Evolutionary conservation across 2,888 invertebrate species (phyloP), one percentile per base, ranked within the genome.

Genomic region (Phasia obesa): DNA sequence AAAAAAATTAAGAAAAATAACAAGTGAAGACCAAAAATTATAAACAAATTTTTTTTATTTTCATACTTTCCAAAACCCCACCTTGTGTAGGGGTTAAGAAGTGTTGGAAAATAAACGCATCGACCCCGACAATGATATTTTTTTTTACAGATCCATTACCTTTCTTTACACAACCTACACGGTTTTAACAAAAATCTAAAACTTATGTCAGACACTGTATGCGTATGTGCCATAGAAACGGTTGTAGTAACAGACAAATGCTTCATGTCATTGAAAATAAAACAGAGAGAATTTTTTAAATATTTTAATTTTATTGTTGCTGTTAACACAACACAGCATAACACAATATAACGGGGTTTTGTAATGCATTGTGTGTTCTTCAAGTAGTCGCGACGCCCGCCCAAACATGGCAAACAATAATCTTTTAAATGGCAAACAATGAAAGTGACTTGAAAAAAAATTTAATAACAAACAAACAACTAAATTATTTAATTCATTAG

Each of bases 401-500:
- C 59, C 53, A 60, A 64, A 79, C 38, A 44, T 53, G 70, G 65
- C 51, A 11, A 47, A 55, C 23, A 57, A 55, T n/a, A 69, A 53
- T 59, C 42, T 64, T 81, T 44, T 64, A 75, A 70, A 75, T 81
- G 69, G 69, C 64, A 62, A 75, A 70, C 78, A 75, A 83, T 60
- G 65, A 83, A 83, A 79, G 70, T 73, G 57, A 53, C 62, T 67
- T 51, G 17, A 19, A 55, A 17, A 55, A 64, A 42, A 60, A 47
- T 35, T 11, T 57, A 65, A 53, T 42, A 31, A 47, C n/a, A 77
- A 38, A 35, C 21, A 74, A 74, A 64, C 27, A 73, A 73, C 1
- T 38, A 13, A 9, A 44, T n/a, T n/a, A n/a, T 17, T 6, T 44
- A 17, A 17, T 2, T 31, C 2, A 3, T 4, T 5, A 7, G 31